Conservation (phyloP, 2,113 vertebrate genomes). For the Octodon degus region DNA sequence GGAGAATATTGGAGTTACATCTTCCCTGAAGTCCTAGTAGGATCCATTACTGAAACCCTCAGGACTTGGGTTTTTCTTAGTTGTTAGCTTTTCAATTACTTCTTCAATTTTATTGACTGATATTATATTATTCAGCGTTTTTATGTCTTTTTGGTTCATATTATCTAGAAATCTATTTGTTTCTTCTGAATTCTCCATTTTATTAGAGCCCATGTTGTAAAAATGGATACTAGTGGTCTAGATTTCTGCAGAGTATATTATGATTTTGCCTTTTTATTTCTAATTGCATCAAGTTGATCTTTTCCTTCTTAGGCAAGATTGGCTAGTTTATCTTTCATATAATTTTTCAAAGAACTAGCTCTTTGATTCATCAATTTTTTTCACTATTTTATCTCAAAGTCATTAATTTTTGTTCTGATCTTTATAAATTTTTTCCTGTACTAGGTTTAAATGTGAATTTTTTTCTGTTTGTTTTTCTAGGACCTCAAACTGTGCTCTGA, state of each 20-base stretch:
- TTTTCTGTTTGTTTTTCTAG: too few species aligned
- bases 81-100: neutral
- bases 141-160: neutral
- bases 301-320: neutral
- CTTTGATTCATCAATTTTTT: neutral
- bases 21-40: neutral
- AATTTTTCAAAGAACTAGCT: neutral
- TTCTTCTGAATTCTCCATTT: neutral
- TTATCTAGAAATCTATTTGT: neutral
- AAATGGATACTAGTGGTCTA: neutral
- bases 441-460: too few species aligned
- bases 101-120: neutral
- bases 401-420: too few species aligned
- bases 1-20: neutral
- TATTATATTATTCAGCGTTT: neutral
- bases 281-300: neutral
- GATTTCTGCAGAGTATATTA: neutral
- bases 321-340: neutral
- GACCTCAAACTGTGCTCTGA: too few species aligned
- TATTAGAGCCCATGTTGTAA: neutral
- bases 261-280: neutral
- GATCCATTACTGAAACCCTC: neutral
- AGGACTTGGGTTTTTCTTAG: neutral
- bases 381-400: too few species aligned
- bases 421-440: too few species aligned